A percentile compares a stretch with the other conserved stretches of the same genome.
These are phyloP conservation scores for Eustalomyia histrio DNA, from an alignment of 2,888 invertebrate species.

Conservation along the genomic window DNA sequence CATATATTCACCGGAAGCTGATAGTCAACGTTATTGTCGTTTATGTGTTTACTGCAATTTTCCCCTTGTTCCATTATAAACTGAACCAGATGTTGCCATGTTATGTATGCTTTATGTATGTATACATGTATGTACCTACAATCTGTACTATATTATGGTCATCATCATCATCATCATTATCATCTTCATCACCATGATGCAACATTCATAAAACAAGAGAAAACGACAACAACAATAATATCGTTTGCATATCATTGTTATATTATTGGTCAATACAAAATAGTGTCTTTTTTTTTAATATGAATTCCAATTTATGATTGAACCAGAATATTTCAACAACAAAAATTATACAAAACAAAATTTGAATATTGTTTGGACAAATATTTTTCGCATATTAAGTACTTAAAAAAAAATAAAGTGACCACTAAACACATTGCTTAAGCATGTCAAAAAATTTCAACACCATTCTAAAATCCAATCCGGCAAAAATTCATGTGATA, in stretches of 20 bases:
- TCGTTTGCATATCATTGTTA: not conserved
- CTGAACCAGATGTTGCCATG: constrained; percentile 27
- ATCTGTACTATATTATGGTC: no score
- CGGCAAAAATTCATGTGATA: not conserved
- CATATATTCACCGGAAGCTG: not conserved
- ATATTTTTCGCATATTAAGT: not conserved
- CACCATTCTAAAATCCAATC: no score
- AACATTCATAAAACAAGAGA: not conserved
- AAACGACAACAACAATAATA: not conserved
- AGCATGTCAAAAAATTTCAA: not conserved
- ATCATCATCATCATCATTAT: not conserved
- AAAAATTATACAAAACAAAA: not conserved
- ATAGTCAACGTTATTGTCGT: constrained; percentile 5
- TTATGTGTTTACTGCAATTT: not conserved
- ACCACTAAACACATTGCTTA: not conserved
- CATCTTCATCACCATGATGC: not conserved
- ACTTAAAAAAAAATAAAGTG: not conserved
- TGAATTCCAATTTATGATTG: not conserved
- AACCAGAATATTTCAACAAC: not conserved
- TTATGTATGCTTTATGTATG: not conserved
- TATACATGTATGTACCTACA: not conserved
- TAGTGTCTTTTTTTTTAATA: not conserved
- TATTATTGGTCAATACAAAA: not conserved
- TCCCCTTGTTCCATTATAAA: constrained; percentile 18
- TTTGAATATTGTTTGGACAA: not conserved